Evolutionary conservation across 2,113 vertebrate species (phyloP), one percentile per base, ranked within the genome.

Genomic region (Felis chaus): DNA sequence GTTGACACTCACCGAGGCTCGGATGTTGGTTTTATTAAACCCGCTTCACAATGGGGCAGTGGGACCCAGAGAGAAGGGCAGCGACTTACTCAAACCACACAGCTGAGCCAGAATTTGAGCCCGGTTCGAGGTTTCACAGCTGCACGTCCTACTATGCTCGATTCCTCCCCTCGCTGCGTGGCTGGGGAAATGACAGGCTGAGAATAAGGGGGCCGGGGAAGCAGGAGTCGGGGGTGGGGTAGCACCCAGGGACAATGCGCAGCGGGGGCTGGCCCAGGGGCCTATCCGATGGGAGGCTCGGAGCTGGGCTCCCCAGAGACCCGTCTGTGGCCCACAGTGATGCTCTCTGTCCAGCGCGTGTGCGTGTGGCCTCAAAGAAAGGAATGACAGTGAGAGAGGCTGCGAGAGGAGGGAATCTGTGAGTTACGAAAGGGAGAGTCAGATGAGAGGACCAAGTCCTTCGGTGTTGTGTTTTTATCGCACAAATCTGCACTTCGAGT

Each of bases 341-440:
- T 13, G 7, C 53, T 82, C 13, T 74, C 78, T 68, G 36, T 16
- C 29, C 29, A 45, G 45, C 0, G 11, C 1, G 0, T 45, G 12
- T 55, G 45, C n/a, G 29, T 79, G 66, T 36, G 65, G 85, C 57
- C 85, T 86, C 55, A 25, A 23, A 76, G 73, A 89, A 93, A 91
- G 78, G 66, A 55, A 71, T 5, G 89, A 74, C 74, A 55, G 66
- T 73, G 65, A 33, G 87, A 27, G 36, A 50, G 79, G 6, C 80
- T 1, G 19, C 2, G 33, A 91, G 65, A 71, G 65, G 48, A 45
- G 55, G 36, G 39, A 50, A 33, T 27, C 71, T 27, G 11, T 63
- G 87, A 85, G 21, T 73, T 89, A 76, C 39, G 89, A 73, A 82
- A 57, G 69, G 79, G 79, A 87, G 66, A 87, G 61, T 14, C 68